Evolutionary conservation across 1,140 invertebrate genomes (phyloP).

Genomic region (Bombus affinis): DNA sequence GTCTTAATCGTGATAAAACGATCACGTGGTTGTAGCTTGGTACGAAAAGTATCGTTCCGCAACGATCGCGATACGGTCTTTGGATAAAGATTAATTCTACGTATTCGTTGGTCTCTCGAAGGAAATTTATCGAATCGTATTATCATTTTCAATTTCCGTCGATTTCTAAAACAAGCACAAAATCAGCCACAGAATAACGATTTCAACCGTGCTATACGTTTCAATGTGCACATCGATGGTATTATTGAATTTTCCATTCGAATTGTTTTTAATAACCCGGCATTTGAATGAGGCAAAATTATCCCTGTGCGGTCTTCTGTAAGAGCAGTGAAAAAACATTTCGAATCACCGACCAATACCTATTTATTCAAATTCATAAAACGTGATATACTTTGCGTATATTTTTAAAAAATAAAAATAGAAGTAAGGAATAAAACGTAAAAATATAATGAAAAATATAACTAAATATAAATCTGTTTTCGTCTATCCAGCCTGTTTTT

Average conservation of each 20-base stretch:
- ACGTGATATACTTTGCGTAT: background rate
- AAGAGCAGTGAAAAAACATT: background rate
- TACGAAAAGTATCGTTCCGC: background rate
- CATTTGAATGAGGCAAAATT: constrained; percentile 4
- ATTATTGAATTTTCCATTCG: constrained; percentile 12
- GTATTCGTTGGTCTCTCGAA: too few relatives aligned
- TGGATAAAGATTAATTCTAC: background rate
- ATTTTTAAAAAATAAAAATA: background rate
- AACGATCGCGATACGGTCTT: background rate
- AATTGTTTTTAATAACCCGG: background rate
- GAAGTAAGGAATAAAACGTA: rapidly evolving
- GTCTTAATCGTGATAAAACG: constrained; percentile 11
- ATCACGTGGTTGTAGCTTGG: background rate
- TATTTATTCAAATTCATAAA: background rate
- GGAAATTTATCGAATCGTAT: background rate
- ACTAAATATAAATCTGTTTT: background rate
- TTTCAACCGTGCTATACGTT: background rate
- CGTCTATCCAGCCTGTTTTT: background rate
- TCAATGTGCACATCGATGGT: background rate
- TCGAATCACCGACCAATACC: too few relatives aligned
- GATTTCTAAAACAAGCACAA: background rate
- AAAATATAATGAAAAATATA: background rate
- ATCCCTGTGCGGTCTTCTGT: background rate
- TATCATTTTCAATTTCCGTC: background rate
- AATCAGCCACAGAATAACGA: background rate